Base-by-base conservation (phyloP, 1,140 invertebrate genomes). In the Caenorhabditis brenneri region DNA sequence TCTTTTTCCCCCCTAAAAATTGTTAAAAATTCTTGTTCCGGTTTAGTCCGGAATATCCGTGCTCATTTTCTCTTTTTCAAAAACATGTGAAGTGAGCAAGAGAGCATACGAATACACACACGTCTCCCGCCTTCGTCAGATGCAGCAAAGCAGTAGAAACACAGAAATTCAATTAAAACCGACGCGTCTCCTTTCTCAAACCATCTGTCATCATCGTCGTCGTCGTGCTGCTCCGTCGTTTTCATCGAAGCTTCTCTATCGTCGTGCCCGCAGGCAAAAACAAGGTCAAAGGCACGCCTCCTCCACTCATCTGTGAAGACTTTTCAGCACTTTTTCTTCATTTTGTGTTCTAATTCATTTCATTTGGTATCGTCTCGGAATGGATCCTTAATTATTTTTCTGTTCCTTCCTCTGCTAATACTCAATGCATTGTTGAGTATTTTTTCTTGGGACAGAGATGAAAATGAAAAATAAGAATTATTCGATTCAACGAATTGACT, bases 131-230 rank as follows among this genome's bases (percentile, higher is more conserved):
- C 22, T 15, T 46, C 65, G 36, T 74, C 65, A 74, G 29, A 74
- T 74, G 65, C 58, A 65, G 24, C 39, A 42, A 33, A 74, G 65
- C 36, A 39, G 65, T 42, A 42, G 65, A 74, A 74, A 74, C 65
- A 74, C 65, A 74, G 65, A 74, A 74, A 74, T 74, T 74, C 65
- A 74, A 74, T 74, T 74, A 74, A 74, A 74, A 39, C 65, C 65
- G 65, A 39, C 36, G 65, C 65, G 65, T 74, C 33, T 74, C 65
- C n/a, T 19, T 74, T 31, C 58, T 65, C 33, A 74, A 74, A 74
- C 65, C 65, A 74, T 74, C 65, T 74, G 65, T 42, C 65, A 74
- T 74, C 65, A 36, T 36, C 29, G 29, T 16, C 29, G 65, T 42
- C n/a, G 19, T 46, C 22, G 31, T 36, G 33, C 16, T 36, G n/a